Evolutionary conservation across 1,140 invertebrate species (phyloP).

Genomic region (Lutraria rhynchaena): DNA sequence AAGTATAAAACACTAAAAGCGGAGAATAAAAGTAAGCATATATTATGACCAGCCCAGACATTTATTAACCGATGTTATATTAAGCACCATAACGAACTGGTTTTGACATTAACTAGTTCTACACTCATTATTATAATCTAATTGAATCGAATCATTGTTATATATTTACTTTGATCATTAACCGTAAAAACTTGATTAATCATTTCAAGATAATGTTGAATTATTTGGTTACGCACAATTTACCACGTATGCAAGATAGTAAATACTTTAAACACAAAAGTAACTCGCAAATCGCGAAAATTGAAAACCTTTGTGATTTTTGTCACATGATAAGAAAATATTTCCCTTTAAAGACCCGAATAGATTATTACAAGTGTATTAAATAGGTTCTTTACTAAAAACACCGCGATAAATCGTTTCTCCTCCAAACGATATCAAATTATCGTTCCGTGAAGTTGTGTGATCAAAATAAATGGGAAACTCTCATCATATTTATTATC

Average conservation of each 20-base stretch:
- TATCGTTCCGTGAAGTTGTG: slow-evolving; percentile 30
- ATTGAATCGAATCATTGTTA: slow-evolving; percentile 38
- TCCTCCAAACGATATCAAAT: slow-evolving; percentile 36
- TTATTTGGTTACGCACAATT: slow-evolving; percentile 41
- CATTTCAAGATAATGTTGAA: slow-evolving; percentile 29
- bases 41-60: too few relatives aligned
- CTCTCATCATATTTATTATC: slow-evolving; percentile 44
- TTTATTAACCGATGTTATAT: too few relatives aligned
- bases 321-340: slow-evolving; percentile 41
- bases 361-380: slow-evolving; percentile 35
- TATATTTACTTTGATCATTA: slow-evolving; percentile 17
- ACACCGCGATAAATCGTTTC: slow-evolving; percentile 29
- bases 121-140: slow-evolving; percentile 36
- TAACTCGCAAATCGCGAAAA: slow-evolving; percentile 50
- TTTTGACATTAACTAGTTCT: slow-evolving; percentile 2
- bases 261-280: slow-evolving; percentile 53
- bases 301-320: slow-evolving; percentile 47
- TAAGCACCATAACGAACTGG: too few relatives aligned
- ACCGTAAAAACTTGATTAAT: slow-evolving; percentile 32
- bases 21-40: too few relatives aligned
- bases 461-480: slow-evolving; percentile 29
- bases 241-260: slow-evolving; percentile 35
- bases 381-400: slow-evolving; percentile 32
- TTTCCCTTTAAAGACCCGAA: slow-evolving; percentile 38
- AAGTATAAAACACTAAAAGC: too few relatives aligned